Percentiles rank a stretch among this genome's conserved stretches.
Conservation (phyloP, 2,797 vertebrate species). For the Notolabrus celidotus region DNA sequence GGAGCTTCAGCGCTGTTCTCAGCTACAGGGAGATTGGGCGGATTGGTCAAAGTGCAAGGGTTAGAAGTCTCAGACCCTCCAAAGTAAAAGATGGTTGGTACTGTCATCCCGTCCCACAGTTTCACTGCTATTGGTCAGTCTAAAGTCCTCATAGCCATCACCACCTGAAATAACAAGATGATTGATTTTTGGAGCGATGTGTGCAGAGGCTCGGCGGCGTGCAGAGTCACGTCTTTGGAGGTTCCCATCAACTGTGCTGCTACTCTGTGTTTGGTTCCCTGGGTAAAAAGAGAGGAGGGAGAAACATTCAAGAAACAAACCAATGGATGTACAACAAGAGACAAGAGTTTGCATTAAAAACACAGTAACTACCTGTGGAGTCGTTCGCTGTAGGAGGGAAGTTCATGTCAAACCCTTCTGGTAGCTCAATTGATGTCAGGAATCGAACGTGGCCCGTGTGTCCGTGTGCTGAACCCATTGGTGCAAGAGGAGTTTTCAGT, state of each 20-base stretch:
- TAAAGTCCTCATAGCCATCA: slow-evolving; percentile 97
- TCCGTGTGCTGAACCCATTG: slow-evolving; percentile 94
- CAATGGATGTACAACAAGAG: background rate
- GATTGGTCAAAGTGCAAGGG: background rate
- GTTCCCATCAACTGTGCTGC: slow-evolving; percentile 76
- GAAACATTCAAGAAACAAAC: background rate
- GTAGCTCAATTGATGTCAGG: slow-evolving; percentile 94
- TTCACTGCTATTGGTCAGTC: slow-evolving; percentile 95
- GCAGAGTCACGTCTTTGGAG: slow-evolving; percentile 88
- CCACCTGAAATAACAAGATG: slow-evolving; percentile 97
- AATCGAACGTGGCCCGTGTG: slow-evolving; percentile 99
- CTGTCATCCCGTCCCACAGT: slow-evolving; percentile 97
- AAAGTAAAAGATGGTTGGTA: slow-evolving; percentile 97
- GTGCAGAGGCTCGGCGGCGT: slow-evolving; percentile 84
- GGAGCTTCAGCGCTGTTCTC: slow-evolving; percentile 41
- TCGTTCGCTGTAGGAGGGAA: slow-evolving; percentile 83
- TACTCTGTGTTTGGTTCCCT: slow-evolving; percentile 81
- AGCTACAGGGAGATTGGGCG: slow-evolving; percentile 9
- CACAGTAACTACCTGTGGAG: slow-evolving; percentile 77
- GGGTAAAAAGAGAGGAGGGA: slow-evolving; percentile 2
- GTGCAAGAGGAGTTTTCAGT: slow-evolving; percentile 82
- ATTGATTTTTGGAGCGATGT: slow-evolving; percentile 87
- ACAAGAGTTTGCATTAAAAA: background rate
- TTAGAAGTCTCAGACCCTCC: slow-evolving; percentile 89
- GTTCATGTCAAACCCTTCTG: slow-evolving; percentile 90